Conservation (phyloP, 2,888 invertebrate genomes). For the Yponomeuta cagnagella region DNA sequence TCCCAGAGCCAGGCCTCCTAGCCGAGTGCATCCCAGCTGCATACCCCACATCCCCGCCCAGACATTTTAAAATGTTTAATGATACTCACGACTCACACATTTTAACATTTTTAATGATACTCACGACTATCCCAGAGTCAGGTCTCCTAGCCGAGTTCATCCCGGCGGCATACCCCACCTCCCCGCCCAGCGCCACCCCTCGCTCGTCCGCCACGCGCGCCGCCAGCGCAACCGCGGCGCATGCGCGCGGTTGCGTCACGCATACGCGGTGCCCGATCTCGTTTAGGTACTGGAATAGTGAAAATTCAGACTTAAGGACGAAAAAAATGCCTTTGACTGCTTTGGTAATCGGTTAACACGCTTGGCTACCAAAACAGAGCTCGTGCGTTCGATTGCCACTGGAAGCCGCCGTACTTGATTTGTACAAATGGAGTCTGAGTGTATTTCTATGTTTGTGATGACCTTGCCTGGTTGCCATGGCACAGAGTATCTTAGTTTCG, state of each 20-base stretch:
- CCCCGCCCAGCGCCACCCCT: slow-evolving; percentile 82
- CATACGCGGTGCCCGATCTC: slow-evolving; percentile 89
- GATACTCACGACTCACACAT: slow-evolving; percentile 70
- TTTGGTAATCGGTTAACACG: too few species aligned
- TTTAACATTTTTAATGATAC: slow-evolving; percentile 14
- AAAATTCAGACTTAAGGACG: too few species aligned
- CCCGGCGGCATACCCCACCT: slow-evolving; percentile 91
- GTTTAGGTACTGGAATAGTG: slow-evolving; percentile 82
- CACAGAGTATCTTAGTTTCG: too few species aligned
- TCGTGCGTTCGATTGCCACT: too few species aligned
- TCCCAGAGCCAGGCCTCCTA: not conserved
- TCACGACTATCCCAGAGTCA: slow-evolving; percentile 84
- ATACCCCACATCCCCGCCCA: too few species aligned
- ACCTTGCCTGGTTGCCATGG: too few species aligned
- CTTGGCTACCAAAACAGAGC: too few species aligned
- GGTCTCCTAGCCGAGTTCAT: slow-evolving; percentile 80
- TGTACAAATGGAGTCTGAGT: too few species aligned
- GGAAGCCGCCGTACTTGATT: too few species aligned
- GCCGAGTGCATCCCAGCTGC: not conserved
- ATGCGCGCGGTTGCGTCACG: slow-evolving; percentile 93
- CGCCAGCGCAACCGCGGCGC: slow-evolving; percentile 92
- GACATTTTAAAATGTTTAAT: not conserved
- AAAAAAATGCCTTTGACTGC: too few species aligned
- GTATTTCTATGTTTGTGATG: too few species aligned
- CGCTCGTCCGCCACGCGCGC: slow-evolving; percentile 92